Evolutionary conservation across 2,888 invertebrate genomes (phyloP).

Genomic region (Bombylius major): DNA sequence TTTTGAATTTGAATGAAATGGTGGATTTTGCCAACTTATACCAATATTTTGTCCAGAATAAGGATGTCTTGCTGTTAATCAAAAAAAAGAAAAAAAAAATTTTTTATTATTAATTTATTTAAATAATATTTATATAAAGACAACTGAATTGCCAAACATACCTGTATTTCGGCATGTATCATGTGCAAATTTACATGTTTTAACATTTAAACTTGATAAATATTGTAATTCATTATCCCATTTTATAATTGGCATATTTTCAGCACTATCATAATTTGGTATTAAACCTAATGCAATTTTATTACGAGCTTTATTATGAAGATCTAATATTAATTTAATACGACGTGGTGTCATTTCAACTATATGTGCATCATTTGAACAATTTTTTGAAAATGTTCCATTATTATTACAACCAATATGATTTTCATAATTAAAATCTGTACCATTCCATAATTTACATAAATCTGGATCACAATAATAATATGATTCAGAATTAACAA

Average conservation of each 20-base stretch:
- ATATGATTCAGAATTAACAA: not conserved
- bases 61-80: constrained; percentile 4
- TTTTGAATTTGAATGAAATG: constrained; percentile 29
- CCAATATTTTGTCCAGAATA: constrained; percentile 24
- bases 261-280: constrained; percentile 8
- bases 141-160: not conserved
- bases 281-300: constrained; percentile 14
- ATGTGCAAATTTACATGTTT: constrained; percentile 13
- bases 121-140: not conserved
- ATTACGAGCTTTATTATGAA: constrained; percentile 19
- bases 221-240: constrained; percentile 16
- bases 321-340: constrained; percentile 27
- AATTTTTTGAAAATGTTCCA: constrained; percentile 5
- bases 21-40: constrained; percentile 26
- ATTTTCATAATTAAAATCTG: constrained; percentile 19
- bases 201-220: constrained; percentile 17
- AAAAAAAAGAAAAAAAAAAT: not conserved
- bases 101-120: too few species aligned
- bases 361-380: constrained; percentile 12
- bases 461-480: constrained; percentile 23
- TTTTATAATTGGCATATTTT: constrained; percentile 14
- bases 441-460: constrained; percentile 29
- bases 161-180: constrained; percentile 17
- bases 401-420: constrained; percentile 23
- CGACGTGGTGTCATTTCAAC: constrained; percentile 27